Evolutionary conservation across 92 coral and sea anemone genomes (phyloP).

Genomic region (Siderastrea siderea): DNA sequence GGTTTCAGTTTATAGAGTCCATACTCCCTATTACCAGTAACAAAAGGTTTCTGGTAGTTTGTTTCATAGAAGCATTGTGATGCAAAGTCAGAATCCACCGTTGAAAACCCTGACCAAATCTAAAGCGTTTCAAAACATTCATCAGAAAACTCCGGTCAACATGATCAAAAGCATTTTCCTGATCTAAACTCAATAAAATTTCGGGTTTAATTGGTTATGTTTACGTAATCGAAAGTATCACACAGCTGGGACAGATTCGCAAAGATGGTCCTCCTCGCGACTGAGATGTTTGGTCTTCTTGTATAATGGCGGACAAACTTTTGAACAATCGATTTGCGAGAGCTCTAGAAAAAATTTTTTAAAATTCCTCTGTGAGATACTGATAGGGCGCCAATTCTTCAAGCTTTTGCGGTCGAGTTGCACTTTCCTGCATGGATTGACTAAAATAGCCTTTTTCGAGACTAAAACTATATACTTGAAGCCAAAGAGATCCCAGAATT

Average conservation of each 20-base stretch:
- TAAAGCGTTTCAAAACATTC: not conserved
- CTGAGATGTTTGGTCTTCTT: conserved; percentile 1
- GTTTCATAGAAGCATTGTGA: no score
- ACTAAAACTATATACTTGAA: not conserved
- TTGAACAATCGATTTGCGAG: conserved; percentile 2
- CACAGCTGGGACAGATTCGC: not conserved
- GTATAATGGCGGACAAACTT: not conserved
- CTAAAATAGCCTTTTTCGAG: not conserved
- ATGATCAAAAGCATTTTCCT: conserved; percentile 21
- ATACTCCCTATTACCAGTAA: no score
- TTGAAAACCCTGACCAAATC: not conserved
- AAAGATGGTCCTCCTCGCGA: not conserved
- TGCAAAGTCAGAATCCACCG: not conserved
- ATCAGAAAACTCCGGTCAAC: not conserved
- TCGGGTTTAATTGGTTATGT: not conserved
- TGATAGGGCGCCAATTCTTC: conserved; percentile 28
- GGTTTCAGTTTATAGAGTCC: no score
- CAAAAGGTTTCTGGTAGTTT: no score
- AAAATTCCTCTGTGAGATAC: not conserved
- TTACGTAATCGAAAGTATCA: not conserved
- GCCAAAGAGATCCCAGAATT: conserved; percentile 1
- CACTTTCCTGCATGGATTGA: not conserved
- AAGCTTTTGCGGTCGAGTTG: not conserved
- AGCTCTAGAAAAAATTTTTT: conserved; percentile 13
- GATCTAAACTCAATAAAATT: not conserved